phyloP scores from a whole-genome alignment of 35 echinoderm and acorn worm species.

The Lytechinus variegatus region DNA sequence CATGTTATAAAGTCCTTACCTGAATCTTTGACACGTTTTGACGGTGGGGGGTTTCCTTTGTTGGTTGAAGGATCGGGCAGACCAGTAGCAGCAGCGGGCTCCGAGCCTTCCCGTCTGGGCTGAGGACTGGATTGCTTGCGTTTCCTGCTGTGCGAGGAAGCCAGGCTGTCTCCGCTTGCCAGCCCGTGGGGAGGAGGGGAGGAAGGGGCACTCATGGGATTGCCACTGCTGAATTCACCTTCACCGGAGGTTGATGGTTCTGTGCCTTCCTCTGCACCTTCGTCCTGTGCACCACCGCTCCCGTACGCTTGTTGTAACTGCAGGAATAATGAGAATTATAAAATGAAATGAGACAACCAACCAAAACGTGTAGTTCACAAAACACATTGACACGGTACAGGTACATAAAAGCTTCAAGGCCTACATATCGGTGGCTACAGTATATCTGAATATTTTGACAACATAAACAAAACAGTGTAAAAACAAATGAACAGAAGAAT shows the following conservation, averaged over 20 bases:
- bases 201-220: slow-evolving; percentile 21
- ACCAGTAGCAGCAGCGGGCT: neutral
- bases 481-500: too few relatives aligned
- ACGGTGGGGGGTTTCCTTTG: slow-evolving; percentile 22
- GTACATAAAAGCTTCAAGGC: too few relatives aligned
- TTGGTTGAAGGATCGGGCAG: neutral
- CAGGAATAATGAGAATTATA: neutral
- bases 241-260: slow-evolving; percentile 42
- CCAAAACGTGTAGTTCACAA: too few relatives aligned
- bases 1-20: neutral
- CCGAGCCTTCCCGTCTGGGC: slow-evolving; percentile 49
- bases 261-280: slow-evolving; percentile 23
- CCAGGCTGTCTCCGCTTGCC: slow-evolving; percentile 38
- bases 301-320: slow-evolving; percentile 29
- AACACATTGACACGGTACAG: too few relatives aligned
- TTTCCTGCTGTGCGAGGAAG: slow-evolving; percentile 53
- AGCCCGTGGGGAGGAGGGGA: neutral
- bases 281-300: neutral
- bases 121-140: slow-evolving; percentile 71
- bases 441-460: too few relatives aligned
- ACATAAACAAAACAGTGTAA: too few relatives aligned
- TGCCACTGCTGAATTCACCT: slow-evolving; percentile 9
- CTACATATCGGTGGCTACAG: too few relatives aligned
- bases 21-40: slow-evolving; percentile 52
- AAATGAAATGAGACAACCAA: neutral